These are phyloP conservation scores for Drosophila pallidifrons DNA, from an alignment of 1,140 invertebrate genomes.

Conservation along the genomic window DNA sequence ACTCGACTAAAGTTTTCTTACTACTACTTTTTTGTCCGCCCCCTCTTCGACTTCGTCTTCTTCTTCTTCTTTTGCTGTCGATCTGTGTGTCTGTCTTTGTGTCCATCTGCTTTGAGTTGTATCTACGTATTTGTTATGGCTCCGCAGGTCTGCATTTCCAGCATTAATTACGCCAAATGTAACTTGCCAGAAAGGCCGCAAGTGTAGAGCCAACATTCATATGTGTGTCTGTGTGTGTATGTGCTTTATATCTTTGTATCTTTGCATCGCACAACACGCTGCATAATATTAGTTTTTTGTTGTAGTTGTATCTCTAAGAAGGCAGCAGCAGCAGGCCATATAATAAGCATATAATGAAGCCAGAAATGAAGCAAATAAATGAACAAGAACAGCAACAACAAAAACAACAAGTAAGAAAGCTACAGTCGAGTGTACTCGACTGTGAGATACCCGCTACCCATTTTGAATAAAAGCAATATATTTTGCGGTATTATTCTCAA, in stretches of 20 bases:
- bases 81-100: too few relatives aligned
- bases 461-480: too few relatives aligned
- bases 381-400: constrained; percentile 63
- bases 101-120: constrained; percentile 34
- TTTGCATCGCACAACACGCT: constrained; percentile 76
- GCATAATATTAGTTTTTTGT: constrained; percentile 82
- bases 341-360: constrained; percentile 78
- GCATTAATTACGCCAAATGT: constrained; percentile 82
- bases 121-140: constrained; percentile 61
- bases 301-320: constrained; percentile 74
- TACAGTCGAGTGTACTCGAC: too few relatives aligned
- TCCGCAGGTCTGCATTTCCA: constrained; percentile 65
- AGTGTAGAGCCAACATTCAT: too few relatives aligned
- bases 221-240: constrained; percentile 3
- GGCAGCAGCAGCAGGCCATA: constrained; percentile 58
- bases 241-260: constrained; percentile 58
- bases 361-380: constrained; percentile 80
- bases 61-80: background rate
- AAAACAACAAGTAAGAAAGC: too few relatives aligned
- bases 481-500: too few relatives aligned
- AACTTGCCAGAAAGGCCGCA: constrained; percentile 42
- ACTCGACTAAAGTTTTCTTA: too few relatives aligned
- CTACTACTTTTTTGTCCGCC: background rate
- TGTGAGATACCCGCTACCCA: too few relatives aligned
- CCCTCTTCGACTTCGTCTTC: background rate